Conservation (phyloP, 2,797 vertebrate genomes). For the Ibycter americanus region DNA sequence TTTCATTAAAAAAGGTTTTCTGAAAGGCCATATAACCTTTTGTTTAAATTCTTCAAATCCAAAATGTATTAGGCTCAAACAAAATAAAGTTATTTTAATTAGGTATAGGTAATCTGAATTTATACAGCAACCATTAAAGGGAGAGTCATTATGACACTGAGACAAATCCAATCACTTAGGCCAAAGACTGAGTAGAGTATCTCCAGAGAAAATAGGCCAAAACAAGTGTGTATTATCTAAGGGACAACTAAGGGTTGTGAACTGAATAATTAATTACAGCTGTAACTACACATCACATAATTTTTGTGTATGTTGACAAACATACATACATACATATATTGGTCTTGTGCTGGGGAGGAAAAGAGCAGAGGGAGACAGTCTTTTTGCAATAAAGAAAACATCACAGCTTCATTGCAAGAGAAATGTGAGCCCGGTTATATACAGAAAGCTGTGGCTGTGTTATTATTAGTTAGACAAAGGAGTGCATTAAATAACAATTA, state of each 20-base stretch:
- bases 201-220: neutral
- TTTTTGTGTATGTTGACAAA: neutral
- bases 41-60: slow-evolving; percentile 30
- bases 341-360: neutral
- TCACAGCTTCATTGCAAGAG: neutral
- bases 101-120: slow-evolving; percentile 11
- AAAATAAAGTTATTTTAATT: slow-evolving; percentile 56
- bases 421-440: neutral
- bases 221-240: neutral
- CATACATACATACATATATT: neutral
- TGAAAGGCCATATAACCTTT: slow-evolving; percentile 53
- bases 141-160: neutral
- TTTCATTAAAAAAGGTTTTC: slow-evolving; percentile 54
- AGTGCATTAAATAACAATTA: neutral
- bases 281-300: neutral
- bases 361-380: neutral
- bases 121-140: neutral
- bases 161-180: neutral
- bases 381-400: neutral
- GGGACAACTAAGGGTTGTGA: neutral
- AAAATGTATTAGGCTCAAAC: slow-evolving; percentile 35
- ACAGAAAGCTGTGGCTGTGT: neutral
- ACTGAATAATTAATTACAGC: neutral
- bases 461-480: neutral
- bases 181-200: neutral